phyloP scores from a whole-genome alignment of 2,797 vertebrate genomes.

The Pristis pectinata region DNA sequence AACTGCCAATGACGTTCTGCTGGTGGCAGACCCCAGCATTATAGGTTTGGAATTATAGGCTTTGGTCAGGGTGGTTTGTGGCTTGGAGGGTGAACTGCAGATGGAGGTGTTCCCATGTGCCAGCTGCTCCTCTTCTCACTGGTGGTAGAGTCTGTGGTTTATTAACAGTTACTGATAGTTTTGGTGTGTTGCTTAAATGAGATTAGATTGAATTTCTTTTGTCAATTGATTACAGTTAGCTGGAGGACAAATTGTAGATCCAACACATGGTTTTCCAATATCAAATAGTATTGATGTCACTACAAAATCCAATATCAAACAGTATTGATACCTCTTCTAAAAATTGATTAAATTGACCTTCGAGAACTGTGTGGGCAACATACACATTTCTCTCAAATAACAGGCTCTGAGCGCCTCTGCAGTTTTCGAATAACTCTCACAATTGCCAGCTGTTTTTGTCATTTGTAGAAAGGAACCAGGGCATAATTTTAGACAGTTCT shows the following conservation, averaged over 20 bases:
- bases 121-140: no score
- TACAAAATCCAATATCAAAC: not conserved
- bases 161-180: not conserved
- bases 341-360: not conserved
- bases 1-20: no score
- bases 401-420: not conserved
- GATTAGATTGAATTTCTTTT: not conserved
- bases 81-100: no score
- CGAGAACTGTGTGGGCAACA: not conserved
- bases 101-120: no score
- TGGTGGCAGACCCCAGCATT: no score
- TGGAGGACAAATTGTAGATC: not conserved
- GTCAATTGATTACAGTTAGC: not conserved
- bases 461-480: not conserved
- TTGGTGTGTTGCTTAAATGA: not conserved
- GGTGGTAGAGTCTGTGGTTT: no score
- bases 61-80: no score
- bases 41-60: no score
- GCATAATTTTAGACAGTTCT: not conserved
- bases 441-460: not conserved
- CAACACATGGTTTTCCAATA: not conserved
- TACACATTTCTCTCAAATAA: not conserved
- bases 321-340: not conserved
- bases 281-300: no score
- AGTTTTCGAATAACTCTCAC: not conserved